A percentile compares a stretch with the other conserved stretches of the same genome.
Evolutionary conservation across 2,888 invertebrate species (phyloP).

Genomic region (Andricus quercusramuli): DNA sequence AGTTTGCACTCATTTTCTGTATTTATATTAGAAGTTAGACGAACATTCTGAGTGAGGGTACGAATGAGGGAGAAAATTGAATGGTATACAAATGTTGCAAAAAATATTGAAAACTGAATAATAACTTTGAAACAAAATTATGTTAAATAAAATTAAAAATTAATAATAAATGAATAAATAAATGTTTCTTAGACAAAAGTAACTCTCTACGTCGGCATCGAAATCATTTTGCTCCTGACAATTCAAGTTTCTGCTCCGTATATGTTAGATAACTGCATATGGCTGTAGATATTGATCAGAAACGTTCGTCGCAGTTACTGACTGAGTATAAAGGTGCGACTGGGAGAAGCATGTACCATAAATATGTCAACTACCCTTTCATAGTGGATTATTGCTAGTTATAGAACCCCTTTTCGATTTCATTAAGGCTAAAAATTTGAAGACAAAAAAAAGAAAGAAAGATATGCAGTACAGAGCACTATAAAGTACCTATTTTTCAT

Average conservation of each 20-base stretch:
- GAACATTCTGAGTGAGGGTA: too few species aligned
- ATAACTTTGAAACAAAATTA: not conserved
- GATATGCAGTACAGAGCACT: too few species aligned
- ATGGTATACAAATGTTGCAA: too few species aligned
- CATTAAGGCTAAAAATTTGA: too few species aligned
- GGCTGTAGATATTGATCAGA: conserved; percentile 5
- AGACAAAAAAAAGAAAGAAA: too few species aligned
- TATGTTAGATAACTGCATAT: not conserved
- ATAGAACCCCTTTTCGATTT: not conserved
- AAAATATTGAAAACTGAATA: not conserved
- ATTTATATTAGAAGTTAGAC: too few species aligned
- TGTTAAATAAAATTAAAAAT: accelerated
- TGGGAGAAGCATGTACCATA: not conserved
- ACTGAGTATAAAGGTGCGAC: not conserved
- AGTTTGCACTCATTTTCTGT: too few species aligned
- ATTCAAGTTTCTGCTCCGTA: not conserved
- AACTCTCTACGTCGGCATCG: not conserved
- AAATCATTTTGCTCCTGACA: not conserved
- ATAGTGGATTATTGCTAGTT: not conserved
- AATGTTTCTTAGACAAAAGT: not conserved
- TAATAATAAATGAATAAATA: too few species aligned
- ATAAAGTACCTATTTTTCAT: too few species aligned
- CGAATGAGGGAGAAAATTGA: too few species aligned
- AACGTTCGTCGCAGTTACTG: not conserved
- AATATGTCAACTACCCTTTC: not conserved